Percentiles rank a stretch among this genome's conserved stretches.
Conservation (phyloP, 1,140 invertebrate genomes). For the Zaprionus ghesquierei region DNA sequence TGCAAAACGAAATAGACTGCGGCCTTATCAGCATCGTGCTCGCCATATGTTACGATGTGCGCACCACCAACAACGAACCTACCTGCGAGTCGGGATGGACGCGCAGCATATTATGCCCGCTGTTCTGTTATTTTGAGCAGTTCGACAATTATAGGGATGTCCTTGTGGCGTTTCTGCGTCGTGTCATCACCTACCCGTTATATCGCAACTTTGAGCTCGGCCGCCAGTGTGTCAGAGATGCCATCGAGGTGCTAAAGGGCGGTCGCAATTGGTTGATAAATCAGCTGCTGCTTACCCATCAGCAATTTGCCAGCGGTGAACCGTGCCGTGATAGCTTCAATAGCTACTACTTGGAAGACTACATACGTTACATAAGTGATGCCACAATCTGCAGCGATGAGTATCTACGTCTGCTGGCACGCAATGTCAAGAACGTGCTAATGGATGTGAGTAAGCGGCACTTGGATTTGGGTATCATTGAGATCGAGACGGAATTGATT, state of each 20-base stretch:
- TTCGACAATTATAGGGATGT: constrained; percentile 70
- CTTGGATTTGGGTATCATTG: constrained; percentile 59
- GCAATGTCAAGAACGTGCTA: constrained; percentile 74
- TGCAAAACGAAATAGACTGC: constrained; percentile 66
- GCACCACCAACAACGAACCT: constrained; percentile 71
- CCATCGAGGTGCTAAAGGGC: constrained; percentile 68
- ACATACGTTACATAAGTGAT: constrained; percentile 68
- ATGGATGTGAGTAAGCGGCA: constrained; percentile 70
- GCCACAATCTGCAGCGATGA: constrained; percentile 46
- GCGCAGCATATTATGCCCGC: constrained; percentile 68
- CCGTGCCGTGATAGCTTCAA: constrained; percentile 62
- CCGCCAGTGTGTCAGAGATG: constrained; percentile 65
- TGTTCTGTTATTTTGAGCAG: constrained; percentile 72
- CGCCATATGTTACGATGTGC: constrained; percentile 77
- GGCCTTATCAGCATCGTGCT: constrained; percentile 73
- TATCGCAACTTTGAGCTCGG: constrained; percentile 75
- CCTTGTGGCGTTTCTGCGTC: constrained; percentile 66
- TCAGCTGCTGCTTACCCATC: constrained; percentile 67
- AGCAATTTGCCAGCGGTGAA: constrained; percentile 58
- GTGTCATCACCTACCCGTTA: constrained; percentile 74
- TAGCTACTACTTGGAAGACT: constrained; percentile 68
- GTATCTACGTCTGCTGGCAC: constrained; percentile 64
- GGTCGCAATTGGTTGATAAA: constrained; percentile 71
- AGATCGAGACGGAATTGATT: constrained; percentile 75
- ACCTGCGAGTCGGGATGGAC: constrained; percentile 79